phyloP scores from a whole-genome alignment of 1,140 invertebrate genomes.

The Dendrolimus kikuchii region DNA sequence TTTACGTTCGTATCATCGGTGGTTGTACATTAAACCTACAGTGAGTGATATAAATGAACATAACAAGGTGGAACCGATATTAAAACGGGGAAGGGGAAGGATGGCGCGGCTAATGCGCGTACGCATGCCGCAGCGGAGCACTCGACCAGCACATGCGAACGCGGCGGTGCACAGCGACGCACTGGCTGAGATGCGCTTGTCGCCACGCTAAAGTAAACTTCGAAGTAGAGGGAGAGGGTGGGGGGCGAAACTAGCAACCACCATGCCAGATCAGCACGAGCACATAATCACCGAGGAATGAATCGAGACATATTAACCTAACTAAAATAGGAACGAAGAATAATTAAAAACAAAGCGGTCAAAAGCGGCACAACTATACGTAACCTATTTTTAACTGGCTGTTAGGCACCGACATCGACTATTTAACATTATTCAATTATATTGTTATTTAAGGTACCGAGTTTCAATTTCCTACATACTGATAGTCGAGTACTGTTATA shows the following conservation, averaged over 20 bases:
- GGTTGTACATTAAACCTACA: slow-evolving; percentile 62
- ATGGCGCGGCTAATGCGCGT: slow-evolving; percentile 5
- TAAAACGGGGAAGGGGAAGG: slow-evolving; percentile 12
- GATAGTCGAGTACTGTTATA: slow-evolving; percentile 48
- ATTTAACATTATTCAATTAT: slow-evolving; percentile 50
- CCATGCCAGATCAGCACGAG: slow-evolving; percentile 2
- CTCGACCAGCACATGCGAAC: too few relatives aligned
- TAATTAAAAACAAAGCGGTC: slow-evolving; percentile 34
- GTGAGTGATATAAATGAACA: slow-evolving; percentile 34
- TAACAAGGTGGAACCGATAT: slow-evolving; percentile 27
- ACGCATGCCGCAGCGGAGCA: too few relatives aligned
- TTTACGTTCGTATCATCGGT: slow-evolving; percentile 51
- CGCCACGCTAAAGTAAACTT: too few relatives aligned
- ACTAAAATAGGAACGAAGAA: slow-evolving; percentile 63
- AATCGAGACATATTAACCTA: slow-evolving; percentile 63
- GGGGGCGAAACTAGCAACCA: not conserved
- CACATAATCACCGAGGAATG: slow-evolving; percentile 42
- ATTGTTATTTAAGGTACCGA: slow-evolving; percentile 55
- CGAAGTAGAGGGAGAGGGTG: too few relatives aligned
- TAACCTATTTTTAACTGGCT: slow-evolving; percentile 46
- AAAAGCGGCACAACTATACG: slow-evolving; percentile 38
- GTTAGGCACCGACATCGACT: slow-evolving; percentile 49
- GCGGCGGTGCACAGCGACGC: too few relatives aligned
- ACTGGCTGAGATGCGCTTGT: too few relatives aligned
- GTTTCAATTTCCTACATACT: slow-evolving; percentile 53